Evolutionary conservation across 2,888 invertebrate genomes (phyloP).

Genomic region (Cephus pulcher): DNA sequence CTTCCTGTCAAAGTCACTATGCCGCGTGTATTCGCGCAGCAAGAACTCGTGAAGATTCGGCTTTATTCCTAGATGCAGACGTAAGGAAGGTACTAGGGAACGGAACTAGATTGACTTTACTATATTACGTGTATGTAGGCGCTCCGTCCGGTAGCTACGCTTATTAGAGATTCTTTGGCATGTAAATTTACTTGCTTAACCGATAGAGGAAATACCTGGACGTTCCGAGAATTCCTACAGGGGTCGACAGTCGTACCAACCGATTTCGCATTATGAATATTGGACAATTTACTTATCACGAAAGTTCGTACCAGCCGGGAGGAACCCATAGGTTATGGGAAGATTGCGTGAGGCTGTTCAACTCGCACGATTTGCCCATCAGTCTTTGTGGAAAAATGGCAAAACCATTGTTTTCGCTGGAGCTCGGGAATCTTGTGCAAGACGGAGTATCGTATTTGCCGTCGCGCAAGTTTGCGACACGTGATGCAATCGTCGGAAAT

Average conservation of each 20-base stretch:
- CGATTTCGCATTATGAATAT: not conserved
- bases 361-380: not conserved
- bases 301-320: not conserved
- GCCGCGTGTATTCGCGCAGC: not conserved
- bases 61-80: not conserved
- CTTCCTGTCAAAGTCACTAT: not conserved
- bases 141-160: too few relatives aligned
- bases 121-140: not conserved
- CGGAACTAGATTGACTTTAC: not conserved
- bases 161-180: not conserved
- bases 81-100: not conserved
- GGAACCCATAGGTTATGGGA: not conserved
- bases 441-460: not conserved
- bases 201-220: not conserved
- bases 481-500: not conserved
- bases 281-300: not conserved
- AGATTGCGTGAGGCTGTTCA: not conserved
- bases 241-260: not conserved
- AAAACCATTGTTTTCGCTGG: not conserved
- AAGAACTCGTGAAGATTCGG: not conserved
- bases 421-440: not conserved
- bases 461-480: not conserved
- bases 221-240: not conserved
- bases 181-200: not conserved
- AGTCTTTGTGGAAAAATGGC: not conserved